These are phyloP conservation scores for Ceratosolen fusciceps DNA, from an alignment of 1,140 invertebrate genomes.

Conservation along the genomic window DNA sequence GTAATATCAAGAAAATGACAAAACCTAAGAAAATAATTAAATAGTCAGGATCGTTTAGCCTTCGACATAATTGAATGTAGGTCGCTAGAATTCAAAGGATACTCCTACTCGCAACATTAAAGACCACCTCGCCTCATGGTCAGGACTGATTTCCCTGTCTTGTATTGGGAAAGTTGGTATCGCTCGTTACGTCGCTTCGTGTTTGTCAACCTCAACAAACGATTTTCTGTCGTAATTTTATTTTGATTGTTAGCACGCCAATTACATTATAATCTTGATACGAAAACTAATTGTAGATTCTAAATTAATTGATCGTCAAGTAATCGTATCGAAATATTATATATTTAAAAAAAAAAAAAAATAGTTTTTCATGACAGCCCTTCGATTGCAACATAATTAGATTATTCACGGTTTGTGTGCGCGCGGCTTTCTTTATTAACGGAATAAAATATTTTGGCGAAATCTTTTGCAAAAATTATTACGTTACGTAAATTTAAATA, in stretches of 20 bases:
- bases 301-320: no score
- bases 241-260: neutral
- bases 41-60: neutral
- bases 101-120: neutral
- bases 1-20: neutral
- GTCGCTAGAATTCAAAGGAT: constrained; percentile 8
- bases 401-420: no score
- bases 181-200: constrained; percentile 20
- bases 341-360: no score
- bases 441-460: no score
- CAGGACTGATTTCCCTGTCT: constrained; percentile 7
- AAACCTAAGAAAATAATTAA: neutral
- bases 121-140: neutral
- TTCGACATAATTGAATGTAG: constrained; percentile 19
- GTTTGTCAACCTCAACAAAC: neutral
- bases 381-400: no score
- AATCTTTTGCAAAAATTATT: no score
- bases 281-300: no score
- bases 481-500: no score
- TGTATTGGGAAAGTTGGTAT: constrained; percentile 11
- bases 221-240: constrained; percentile 10
- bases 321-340: no score
- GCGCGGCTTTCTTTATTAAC: no score
- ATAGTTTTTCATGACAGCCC: no score
- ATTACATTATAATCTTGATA: neutral